phyloP scores from a whole-genome alignment of 2,888 invertebrate genomes.

The Nemotelus pantherinus region DNA sequence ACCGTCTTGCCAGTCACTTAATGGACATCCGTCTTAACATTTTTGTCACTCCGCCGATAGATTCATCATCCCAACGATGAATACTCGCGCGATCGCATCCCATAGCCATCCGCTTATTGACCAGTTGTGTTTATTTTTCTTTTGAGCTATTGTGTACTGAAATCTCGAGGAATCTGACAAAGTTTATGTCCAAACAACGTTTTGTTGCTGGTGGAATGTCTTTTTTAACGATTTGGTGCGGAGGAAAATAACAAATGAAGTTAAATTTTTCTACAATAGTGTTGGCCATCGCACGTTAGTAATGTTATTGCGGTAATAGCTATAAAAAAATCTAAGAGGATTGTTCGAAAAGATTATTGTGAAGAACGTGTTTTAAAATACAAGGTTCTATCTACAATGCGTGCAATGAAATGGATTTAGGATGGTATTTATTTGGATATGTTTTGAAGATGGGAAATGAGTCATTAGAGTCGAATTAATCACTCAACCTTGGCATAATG shows the following conservation, averaged over 20 bases:
- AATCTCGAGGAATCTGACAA: constrained; percentile 38
- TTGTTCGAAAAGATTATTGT: too few relatives aligned
- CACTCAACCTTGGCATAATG: too few relatives aligned
- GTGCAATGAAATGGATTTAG: too few relatives aligned
- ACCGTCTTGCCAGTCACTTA: constrained; percentile 16
- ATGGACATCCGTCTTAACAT: constrained; percentile 44
- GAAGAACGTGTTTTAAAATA: too few relatives aligned
- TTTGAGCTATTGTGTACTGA: constrained; percentile 19
- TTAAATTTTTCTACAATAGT: neutral
- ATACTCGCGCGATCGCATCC: constrained; percentile 8
- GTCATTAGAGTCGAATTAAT: too few relatives aligned
- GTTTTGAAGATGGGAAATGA: too few relatives aligned
- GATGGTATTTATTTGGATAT: too few relatives aligned
- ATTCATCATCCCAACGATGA: constrained; percentile 31
- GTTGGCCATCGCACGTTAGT: too few relatives aligned
- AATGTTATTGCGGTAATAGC: too few relatives aligned
- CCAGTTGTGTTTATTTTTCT: constrained; percentile 33
- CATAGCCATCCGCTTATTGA: neutral
- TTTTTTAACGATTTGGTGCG: constrained; percentile 29
- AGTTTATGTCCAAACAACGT: constrained; percentile 41
- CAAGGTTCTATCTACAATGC: too few relatives aligned
- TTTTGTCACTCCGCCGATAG: constrained; percentile 39
- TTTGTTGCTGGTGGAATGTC: constrained; percentile 38
- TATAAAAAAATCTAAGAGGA: too few relatives aligned
- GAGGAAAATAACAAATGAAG: constrained; percentile 31